phyloP scores from a whole-genome alignment of 92 coral and sea anemone genomes.

The Actinernus sp. region DNA sequence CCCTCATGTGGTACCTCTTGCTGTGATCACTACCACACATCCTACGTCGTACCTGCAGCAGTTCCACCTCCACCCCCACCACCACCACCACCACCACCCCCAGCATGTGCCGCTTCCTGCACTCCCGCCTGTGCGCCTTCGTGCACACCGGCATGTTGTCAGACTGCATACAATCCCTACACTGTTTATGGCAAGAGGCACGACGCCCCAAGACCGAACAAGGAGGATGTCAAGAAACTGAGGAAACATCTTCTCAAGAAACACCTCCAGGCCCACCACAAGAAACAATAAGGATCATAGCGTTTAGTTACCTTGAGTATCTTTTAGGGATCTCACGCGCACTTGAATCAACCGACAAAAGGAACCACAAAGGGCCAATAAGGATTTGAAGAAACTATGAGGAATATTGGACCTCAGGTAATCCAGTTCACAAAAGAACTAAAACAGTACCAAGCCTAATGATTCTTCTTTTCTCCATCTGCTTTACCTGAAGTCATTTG shows the following conservation, averaged over 20 bases:
- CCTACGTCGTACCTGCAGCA: constrained; percentile 5
- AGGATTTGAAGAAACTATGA: too few relatives aligned
- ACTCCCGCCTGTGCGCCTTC: constrained; percentile 47
- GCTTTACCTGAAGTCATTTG: too few relatives aligned
- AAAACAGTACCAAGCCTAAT: too few relatives aligned
- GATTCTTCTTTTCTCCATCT: too few relatives aligned
- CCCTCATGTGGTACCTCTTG: constrained; percentile 68
- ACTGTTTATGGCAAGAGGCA: constrained; percentile 58
- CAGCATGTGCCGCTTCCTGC: constrained; percentile 49
- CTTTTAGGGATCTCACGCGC: too few relatives aligned
- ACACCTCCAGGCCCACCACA: constrained; percentile 19
- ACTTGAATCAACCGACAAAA: too few relatives aligned
- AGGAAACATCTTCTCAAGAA: constrained; percentile 65
- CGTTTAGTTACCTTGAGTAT: too few relatives aligned
- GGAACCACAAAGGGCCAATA: too few relatives aligned
- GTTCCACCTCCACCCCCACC: constrained; percentile 39
- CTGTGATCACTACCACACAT: constrained; percentile 37
- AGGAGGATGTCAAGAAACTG: constrained; percentile 26
- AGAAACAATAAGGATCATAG: neutral
- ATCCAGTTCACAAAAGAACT: too few relatives aligned
- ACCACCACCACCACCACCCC: constrained; percentile 34
- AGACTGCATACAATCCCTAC: constrained; percentile 32
- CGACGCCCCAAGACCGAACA: constrained; percentile 54
- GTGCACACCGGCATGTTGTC: constrained; percentile 61
- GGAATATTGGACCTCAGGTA: too few relatives aligned